phyloP scores from a whole-genome alignment of 2,888 invertebrate species.

The Bedellia somnulentella region DNA sequence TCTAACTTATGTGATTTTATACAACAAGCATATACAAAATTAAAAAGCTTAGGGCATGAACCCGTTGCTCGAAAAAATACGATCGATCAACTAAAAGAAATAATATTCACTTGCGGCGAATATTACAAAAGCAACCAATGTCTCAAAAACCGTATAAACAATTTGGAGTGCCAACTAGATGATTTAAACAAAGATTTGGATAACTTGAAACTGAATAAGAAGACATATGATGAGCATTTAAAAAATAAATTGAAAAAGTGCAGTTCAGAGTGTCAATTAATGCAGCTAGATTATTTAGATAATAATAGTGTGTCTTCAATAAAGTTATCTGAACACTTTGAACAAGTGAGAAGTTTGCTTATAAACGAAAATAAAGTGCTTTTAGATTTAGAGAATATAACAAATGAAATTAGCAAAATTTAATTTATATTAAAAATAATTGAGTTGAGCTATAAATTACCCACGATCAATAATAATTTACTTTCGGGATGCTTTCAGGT shows the following conservation, averaged over 20 bases:
- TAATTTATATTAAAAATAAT: background rate
- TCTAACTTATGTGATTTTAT: constrained; percentile 20
- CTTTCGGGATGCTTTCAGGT: no score
- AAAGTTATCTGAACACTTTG: constrained; percentile 22
- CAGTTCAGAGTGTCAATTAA: no score
- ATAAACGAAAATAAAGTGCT: constrained; percentile 24
- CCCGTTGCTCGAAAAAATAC: constrained; percentile 14
- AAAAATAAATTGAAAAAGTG: no score
- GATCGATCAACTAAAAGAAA: constrained; percentile 21
- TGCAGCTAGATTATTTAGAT: no score
- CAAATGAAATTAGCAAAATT: constrained; percentile 13
- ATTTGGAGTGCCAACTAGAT: constrained; percentile 21
- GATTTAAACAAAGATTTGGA: constrained; percentile 17
- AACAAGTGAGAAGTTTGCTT: constrained; percentile 22
- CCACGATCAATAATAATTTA: no score
- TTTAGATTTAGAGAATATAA: constrained; percentile 20
- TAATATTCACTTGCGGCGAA: constrained; percentile 24
- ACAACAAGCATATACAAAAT: constrained; percentile 22
- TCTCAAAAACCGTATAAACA: constrained; percentile 21
- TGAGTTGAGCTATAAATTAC: no score
- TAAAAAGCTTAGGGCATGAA: constrained; percentile 19
- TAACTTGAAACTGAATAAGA: constrained; percentile 14
- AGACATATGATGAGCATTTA: constrained; percentile 8
- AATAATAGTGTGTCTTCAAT: no score
- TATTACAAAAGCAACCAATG: constrained; percentile 28